Base-by-base conservation (phyloP, 2,797 vertebrate species). In the Phoxinus dragarum region DNA sequence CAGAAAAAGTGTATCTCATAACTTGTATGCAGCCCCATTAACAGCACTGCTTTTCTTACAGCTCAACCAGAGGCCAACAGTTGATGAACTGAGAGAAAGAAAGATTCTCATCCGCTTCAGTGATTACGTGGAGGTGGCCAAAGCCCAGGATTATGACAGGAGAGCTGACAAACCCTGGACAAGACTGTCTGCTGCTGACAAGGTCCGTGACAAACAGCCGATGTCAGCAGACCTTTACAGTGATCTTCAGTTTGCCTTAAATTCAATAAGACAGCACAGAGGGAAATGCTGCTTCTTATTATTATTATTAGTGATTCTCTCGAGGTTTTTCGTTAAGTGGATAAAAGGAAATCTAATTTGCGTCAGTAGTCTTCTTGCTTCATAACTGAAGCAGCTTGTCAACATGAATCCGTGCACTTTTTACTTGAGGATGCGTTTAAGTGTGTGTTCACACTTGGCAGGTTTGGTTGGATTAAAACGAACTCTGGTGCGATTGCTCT, bases 51-150 rank as follows among this genome's bases (percentile, higher is more conserved):
- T 17, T 47, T 81, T 31, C 68, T 42, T 34, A 27, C 90, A 99
- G 98, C 97, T 99, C 82, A 99, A 99, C 92, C 98, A 99, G 95
- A 96, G 98, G 88, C 98, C 98, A 54, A 99, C 98, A 2, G 98
- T 99, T 2, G 98, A 99, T 69, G 98, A 99, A 90, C 94, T 99
- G 47, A 94, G 98, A 88, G 98, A 99, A 94, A 95, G 97, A 91
- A 99, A 99, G 94, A 99, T 99, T 91, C 95, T 99, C 92, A 99
- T 99, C 90, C 97, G 98, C 86, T 99, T 99, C 95, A 99, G 98
- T 49, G 98, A 99, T 91, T 99, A 99, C 1, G 98, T 99, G 90
- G 98, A 99, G 92, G 98, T 99, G 94, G 98, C 98, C 56, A 99
- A 98, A 96, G 98, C 98, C 91, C 98, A 99, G 96, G 98, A 99